These are phyloP conservation scores for Furcifer pardalis DNA, from an alignment of 2,797 vertebrate genomes.

Conservation along the genomic window DNA sequence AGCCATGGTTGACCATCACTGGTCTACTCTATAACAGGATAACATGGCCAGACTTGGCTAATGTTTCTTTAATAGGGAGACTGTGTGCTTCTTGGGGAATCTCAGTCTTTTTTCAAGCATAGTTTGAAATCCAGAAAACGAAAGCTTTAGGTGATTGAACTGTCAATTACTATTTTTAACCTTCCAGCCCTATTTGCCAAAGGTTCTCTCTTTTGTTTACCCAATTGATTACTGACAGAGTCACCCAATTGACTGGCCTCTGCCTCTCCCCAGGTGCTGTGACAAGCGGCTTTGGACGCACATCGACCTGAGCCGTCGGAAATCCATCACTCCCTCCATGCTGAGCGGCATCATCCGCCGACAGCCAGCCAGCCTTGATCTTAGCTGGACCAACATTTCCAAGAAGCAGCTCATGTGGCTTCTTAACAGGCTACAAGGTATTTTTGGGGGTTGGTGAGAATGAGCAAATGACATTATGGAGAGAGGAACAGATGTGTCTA, in stretches of 20 bases:
- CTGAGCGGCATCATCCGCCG: conserved; percentile 91
- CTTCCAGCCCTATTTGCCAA: neutral
- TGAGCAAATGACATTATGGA: neutral
- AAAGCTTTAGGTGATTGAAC: neutral
- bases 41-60: too few species aligned
- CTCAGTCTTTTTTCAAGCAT: neutral
- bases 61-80: neutral
- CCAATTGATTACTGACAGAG: neutral
- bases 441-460: neutral
- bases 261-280: conserved; percentile 83
- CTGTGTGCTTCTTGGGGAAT: neutral
- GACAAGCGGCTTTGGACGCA: conserved; percentile 89
- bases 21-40: too few species aligned
- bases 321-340: conserved; percentile 92
- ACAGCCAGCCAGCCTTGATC: conserved; percentile 87
- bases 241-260: neutral
- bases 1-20: too few species aligned
- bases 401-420: conserved; percentile 96
- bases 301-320: conserved; percentile 89
- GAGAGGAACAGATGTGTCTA: too few species aligned
- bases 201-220: neutral
- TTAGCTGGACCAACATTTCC: conserved; percentile 92
- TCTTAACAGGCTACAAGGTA: conserved; percentile 89
- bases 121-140: neutral
- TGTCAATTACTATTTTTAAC: neutral